Percentiles rank a stretch among this genome's conserved stretches.
Evolutionary conservation across 1,140 invertebrate species (phyloP).

Genomic region (Drosophila busckii): DNA sequence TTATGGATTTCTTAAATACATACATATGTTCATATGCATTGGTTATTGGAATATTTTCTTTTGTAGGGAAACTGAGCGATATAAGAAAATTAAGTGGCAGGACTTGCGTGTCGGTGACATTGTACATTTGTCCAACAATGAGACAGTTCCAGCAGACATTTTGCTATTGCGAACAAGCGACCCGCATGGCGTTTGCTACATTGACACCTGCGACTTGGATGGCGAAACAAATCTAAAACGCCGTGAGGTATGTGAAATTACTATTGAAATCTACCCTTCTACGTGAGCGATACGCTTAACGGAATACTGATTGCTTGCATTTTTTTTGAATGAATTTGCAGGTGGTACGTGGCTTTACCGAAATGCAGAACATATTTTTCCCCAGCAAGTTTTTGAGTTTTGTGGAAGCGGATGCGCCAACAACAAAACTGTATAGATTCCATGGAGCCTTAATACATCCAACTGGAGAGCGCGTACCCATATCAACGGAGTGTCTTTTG

Average conservation of each 20-base stretch:
- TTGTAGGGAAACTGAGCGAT: slow-evolving; percentile 88
- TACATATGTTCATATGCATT: too few relatives aligned
- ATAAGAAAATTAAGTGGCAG: slow-evolving; percentile 93
- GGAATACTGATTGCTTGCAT: too few relatives aligned
- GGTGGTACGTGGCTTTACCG: slow-evolving; percentile 80
- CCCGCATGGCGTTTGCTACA: slow-evolving; percentile 95
- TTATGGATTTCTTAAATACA: too few relatives aligned
- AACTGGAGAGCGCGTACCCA: slow-evolving; percentile 87
- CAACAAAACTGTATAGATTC: slow-evolving; percentile 97
- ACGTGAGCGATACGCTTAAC: slow-evolving; percentile 31
- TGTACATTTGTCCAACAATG: slow-evolving; percentile 97
- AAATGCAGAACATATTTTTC: slow-evolving; percentile 85
- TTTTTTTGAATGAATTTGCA: slow-evolving; percentile 21
- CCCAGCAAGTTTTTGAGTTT: slow-evolving; percentile 90
- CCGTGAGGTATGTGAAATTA: slow-evolving; percentile 84
- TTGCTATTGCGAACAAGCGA: slow-evolving; percentile 94
- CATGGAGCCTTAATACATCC: slow-evolving; percentile 93
- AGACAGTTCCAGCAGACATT: slow-evolving; percentile 97
- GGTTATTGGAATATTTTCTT: too few relatives aligned
- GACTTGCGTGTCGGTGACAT: slow-evolving; percentile 96
- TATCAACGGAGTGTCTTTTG: slow-evolving; percentile 95
- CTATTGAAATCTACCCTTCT: background rate
- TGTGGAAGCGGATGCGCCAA: slow-evolving; percentile 95
- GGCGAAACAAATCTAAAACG: slow-evolving; percentile 99
- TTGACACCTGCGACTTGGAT: slow-evolving; percentile 98